Evolutionary conservation across 2,113 vertebrate species (phyloP).

Genomic region (Verasper variegatus): DNA sequence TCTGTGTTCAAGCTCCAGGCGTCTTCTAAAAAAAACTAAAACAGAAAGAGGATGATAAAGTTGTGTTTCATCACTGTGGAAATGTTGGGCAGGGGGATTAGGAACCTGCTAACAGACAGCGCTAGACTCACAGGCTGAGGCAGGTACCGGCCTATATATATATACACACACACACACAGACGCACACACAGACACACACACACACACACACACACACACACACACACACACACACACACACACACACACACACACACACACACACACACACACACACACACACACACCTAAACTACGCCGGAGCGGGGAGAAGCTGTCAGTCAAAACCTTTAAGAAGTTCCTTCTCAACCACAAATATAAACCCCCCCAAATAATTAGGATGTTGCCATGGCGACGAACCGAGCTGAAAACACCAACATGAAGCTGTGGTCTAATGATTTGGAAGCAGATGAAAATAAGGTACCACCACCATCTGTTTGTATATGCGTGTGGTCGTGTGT

Average conservation of each 20-base stretch:
- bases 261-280: neutral
- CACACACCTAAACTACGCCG: constrained; percentile 29
- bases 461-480: no score
- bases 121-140: constrained; percentile 62
- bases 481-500: neutral
- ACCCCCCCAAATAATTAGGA: constrained; percentile 39
- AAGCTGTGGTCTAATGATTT: neutral
- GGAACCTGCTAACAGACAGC: constrained; percentile 49
- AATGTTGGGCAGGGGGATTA: constrained; percentile 37
- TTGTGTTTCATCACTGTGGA: constrained; percentile 30
- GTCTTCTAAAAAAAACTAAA: neutral
- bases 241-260: constrained; percentile 7
- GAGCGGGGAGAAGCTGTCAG: neutral
- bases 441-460: no score
- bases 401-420: constrained; percentile 27
- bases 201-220: neutral
- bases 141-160: constrained; percentile 50
- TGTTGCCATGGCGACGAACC: constrained; percentile 52
- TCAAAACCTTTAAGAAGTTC: constrained; percentile 17
- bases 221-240: constrained; percentile 8
- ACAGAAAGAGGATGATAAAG: constrained; percentile 16
- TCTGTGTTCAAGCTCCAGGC: constrained; percentile 11
- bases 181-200: no score
- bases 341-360: neutral
- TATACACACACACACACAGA: neutral